Conservation (phyloP, 1,140 invertebrate genomes). For the Hycleus phaleratus region DNA sequence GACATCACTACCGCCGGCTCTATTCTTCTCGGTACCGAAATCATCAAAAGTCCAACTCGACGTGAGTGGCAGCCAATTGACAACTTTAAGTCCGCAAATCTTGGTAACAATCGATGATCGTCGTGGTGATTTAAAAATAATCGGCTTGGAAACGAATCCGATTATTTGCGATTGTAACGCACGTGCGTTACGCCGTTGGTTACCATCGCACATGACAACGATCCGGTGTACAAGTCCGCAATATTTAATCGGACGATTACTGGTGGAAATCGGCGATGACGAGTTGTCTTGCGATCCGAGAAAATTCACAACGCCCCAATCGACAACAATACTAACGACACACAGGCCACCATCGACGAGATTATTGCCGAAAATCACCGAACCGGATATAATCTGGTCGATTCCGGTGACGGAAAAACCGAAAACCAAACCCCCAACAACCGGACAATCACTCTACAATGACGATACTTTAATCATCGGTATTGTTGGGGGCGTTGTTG, state of each 20-base stretch:
- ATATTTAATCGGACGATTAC: conserved; percentile 53
- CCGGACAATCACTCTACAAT: conserved; percentile 58
- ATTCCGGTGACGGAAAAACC: conserved; percentile 53
- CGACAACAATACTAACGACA: conserved; percentile 40
- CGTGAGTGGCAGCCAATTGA: conserved; percentile 68
- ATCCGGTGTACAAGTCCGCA: conserved; percentile 60
- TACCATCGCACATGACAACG: conserved; percentile 53
- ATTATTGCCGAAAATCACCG: conserved; percentile 51
- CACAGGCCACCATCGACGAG: conserved; percentile 40
- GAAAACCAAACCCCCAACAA: conserved; percentile 47
- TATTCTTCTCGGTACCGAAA: conserved; percentile 82
- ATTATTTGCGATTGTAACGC: conserved; percentile 80
- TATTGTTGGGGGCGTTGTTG: conserved; percentile 84
- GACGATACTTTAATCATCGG: conserved; percentile 88
- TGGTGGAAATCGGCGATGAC: conserved; percentile 69
- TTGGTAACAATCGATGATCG: conserved; percentile 73
- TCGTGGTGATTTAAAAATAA: conserved; percentile 59
- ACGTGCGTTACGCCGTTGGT: conserved; percentile 67
- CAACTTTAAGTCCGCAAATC: conserved; percentile 65
- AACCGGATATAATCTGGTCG: conserved; percentile 84
- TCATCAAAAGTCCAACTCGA: conserved; percentile 73
- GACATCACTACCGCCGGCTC: conserved; percentile 62
- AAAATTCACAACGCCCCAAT: conserved; percentile 47
- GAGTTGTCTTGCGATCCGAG: conserved; percentile 67
- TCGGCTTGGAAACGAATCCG: conserved; percentile 67